These are phyloP conservation scores for Pseudonaja textilis DNA, from an alignment of 2,113 vertebrate genomes.

Conservation along the genomic window DNA sequence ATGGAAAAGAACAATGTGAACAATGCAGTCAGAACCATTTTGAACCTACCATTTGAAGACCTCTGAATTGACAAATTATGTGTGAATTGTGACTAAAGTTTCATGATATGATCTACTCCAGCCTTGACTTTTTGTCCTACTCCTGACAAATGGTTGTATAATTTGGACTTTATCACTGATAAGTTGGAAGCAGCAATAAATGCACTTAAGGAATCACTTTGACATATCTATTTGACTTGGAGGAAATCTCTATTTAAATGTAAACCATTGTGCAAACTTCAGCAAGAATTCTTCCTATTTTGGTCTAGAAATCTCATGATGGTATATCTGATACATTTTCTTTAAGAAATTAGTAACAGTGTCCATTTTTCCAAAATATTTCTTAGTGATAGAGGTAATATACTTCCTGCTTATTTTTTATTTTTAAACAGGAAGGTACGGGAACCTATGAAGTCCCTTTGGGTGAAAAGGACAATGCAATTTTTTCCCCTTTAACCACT, in stretches of 20 bases:
- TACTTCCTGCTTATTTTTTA: not conserved
- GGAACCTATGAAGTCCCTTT: not conserved
- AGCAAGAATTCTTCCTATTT: not conserved
- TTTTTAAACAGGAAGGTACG: not conserved
- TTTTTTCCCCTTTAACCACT: not conserved
- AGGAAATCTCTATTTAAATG: not conserved
- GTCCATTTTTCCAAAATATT: not conserved
- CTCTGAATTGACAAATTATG: not conserved
- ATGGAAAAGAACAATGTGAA: not conserved
- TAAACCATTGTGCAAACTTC: not conserved
- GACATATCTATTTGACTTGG: not conserved
- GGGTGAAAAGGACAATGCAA: not conserved
- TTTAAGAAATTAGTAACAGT: not conserved
- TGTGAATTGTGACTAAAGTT: not conserved
- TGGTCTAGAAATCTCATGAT: not conserved
- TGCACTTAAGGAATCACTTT: not conserved
- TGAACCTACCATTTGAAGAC: not conserved
- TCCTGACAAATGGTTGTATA: not conserved
- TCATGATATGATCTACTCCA: not conserved
- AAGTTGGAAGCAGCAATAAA: not conserved
- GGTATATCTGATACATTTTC: not conserved
- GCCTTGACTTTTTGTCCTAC: not conserved
- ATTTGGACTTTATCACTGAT: constrained; percentile 1
- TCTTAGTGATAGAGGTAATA: not conserved
- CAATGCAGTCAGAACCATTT: not conserved